phyloP scores from a whole-genome alignment of 1,140 invertebrate genomes.

The Andricus grossulariae region DNA sequence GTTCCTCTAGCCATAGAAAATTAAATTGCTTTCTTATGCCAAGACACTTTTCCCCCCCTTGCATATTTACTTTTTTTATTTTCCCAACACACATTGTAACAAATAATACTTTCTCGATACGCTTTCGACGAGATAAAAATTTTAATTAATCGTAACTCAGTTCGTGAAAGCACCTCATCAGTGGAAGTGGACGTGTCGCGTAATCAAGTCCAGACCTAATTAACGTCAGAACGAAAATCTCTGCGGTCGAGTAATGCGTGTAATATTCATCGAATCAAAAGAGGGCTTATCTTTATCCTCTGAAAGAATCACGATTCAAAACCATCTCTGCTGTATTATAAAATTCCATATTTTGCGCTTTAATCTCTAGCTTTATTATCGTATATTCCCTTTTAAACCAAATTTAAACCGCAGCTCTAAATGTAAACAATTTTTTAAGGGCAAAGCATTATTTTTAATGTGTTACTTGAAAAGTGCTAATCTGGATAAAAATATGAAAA shows the following conservation, averaged over 20 bases:
- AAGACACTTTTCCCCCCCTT: neutral
- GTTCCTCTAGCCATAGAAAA: conserved; percentile 14
- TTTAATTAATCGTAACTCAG: conserved; percentile 31
- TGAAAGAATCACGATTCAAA: conserved; percentile 5
- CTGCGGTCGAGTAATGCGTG: neutral
- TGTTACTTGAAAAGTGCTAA: neutral
- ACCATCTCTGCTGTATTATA: neutral
- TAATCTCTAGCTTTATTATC: conserved; percentile 25
- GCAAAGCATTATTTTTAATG: neutral
- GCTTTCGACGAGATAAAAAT: conserved; percentile 24
- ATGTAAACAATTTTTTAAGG: neutral
- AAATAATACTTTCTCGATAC: conserved; percentile 25
- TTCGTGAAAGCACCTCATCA: conserved; percentile 24
- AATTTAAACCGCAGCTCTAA: neutral
- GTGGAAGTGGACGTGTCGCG: conserved; percentile 25
- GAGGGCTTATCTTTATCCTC: conserved; percentile 7
- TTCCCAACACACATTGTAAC: conserved; percentile 4
- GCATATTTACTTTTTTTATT: neutral
- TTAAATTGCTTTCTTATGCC: neutral
- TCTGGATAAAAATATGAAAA: conserved; percentile 14
- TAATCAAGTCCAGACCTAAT: conserved; percentile 29
- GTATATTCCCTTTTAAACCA: conserved; percentile 3
- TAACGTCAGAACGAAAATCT: neutral
- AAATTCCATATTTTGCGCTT: neutral
- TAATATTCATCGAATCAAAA: conserved; percentile 19